phyloP scores from a whole-genome alignment of 1,140 invertebrate genomes.

The Drosophila fuyamai region DNA sequence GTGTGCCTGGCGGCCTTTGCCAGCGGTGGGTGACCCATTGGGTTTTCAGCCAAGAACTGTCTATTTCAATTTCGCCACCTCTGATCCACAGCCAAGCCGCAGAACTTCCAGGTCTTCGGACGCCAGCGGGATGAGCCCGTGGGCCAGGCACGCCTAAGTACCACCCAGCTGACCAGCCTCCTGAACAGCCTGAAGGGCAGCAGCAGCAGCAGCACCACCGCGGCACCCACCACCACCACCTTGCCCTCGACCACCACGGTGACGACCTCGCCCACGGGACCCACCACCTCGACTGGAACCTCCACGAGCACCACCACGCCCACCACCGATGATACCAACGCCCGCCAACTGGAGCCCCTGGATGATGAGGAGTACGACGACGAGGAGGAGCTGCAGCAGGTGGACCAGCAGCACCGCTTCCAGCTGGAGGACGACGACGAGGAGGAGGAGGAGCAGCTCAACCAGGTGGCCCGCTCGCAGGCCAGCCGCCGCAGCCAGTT shows the following conservation, averaged over 20 bases:
- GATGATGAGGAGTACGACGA: conserved; percentile 18
- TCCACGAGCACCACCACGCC: conserved; percentile 6
- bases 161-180: conserved; percentile 58
- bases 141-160: conserved; percentile 58
- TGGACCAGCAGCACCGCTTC: conserved; percentile 1
- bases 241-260: background rate
- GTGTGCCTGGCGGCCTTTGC: conserved; percentile 60
- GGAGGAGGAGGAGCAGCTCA: conserved; percentile 2
- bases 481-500: conserved; percentile 35
- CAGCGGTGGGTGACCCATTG: conserved; percentile 44
- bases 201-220: conserved; percentile 6
- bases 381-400: conserved; percentile 12
- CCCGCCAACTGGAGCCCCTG: conserved; percentile 8
- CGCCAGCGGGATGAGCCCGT: conserved; percentile 49
- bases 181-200: conserved; percentile 31
- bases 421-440: conserved; percentile 16
- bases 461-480: conserved; percentile 24
- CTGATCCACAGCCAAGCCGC: conserved; percentile 47
- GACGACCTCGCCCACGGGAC: conserved; percentile 5
- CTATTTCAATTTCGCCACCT: too few relatives aligned
- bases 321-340: background rate
- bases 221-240: conserved; percentile 13
- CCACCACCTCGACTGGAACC: conserved; percentile 29
- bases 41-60: too few relatives aligned
- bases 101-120: conserved; percentile 38